Evolutionary conservation across 1,140 invertebrate species (phyloP).

Genomic region (Drosophila albomicans): DNA sequence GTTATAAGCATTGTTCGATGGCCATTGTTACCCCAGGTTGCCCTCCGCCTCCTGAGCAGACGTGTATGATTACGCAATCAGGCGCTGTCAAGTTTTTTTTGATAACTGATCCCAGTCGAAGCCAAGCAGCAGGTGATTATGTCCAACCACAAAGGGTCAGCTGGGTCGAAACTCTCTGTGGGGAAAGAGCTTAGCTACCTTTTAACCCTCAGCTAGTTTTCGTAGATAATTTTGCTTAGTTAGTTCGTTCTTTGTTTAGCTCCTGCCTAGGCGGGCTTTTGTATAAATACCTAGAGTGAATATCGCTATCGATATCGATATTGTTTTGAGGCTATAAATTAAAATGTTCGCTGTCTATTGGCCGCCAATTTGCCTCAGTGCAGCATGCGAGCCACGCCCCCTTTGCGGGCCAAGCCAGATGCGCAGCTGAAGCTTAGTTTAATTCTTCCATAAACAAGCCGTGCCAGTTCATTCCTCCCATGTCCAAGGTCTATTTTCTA

Average conservation of each 20-base stretch:
- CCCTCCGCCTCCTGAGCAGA: constrained; percentile 8
- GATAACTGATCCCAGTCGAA: constrained; percentile 18
- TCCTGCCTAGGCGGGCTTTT: constrained; percentile 18
- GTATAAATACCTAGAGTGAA: constrained; percentile 17
- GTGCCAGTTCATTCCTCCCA: constrained; percentile 27
- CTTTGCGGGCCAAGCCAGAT: constrained; percentile 1
- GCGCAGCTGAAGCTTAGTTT: constrained; percentile 1
- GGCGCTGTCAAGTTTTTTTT: constrained; percentile 26
- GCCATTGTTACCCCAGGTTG: constrained; percentile 14
- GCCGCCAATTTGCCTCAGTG: constrained; percentile 29
- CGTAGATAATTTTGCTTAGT: constrained; percentile 11
- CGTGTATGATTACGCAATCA: constrained; percentile 38
- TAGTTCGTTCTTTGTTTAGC: constrained; percentile 7
- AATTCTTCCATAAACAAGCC: constrained; percentile 34
- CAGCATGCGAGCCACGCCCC: constrained; percentile 31
- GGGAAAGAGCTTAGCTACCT: background rate
- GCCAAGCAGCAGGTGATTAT: constrained; percentile 30
- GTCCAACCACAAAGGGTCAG: constrained; percentile 22
- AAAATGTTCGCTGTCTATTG: constrained; percentile 45
- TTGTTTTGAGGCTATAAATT: constrained; percentile 42
- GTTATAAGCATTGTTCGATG: constrained; percentile 24
- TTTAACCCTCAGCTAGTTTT: constrained; percentile 20
- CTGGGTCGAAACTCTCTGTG: background rate
- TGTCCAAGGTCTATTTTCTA: background rate
- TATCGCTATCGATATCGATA: constrained; percentile 18